Evolutionary conservation across 2,113 vertebrate species (phyloP).

Genomic region (Gorsachius goisagi): DNA sequence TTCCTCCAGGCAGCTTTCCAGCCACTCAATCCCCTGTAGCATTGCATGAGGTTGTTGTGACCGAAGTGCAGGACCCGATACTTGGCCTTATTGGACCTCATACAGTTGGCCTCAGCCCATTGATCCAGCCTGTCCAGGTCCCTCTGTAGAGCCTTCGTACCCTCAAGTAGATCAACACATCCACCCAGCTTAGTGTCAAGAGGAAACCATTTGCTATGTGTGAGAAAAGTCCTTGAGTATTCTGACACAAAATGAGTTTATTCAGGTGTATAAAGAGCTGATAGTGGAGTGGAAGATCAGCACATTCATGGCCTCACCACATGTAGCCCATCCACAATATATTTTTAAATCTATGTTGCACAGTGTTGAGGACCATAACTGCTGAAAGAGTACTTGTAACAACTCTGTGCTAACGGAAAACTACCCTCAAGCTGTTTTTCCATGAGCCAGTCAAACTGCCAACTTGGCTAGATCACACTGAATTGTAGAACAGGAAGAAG

Average conservation of each 20-base stretch:
- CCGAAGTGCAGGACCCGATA: too few relatives aligned
- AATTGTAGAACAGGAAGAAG: not conserved
- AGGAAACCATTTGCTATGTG: not conserved
- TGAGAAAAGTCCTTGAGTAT: not conserved
- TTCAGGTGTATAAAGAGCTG: not conserved
- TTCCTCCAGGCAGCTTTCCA: too few relatives aligned
- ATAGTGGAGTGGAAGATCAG: not conserved
- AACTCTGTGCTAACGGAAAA: not conserved
- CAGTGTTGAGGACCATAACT: not conserved
- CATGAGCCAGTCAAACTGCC: not conserved
- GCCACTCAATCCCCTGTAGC: too few relatives aligned
- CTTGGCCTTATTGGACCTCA: too few relatives aligned
- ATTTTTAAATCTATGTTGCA: not conserved
- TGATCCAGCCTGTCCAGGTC: too few relatives aligned
- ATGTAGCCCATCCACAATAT: not conserved
- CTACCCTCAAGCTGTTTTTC: not conserved
- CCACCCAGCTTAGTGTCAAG: too few relatives aligned
- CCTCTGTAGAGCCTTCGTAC: too few relatives aligned
- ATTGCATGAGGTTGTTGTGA: too few relatives aligned
- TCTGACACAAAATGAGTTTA: not conserved
- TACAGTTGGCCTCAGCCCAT: too few relatives aligned
- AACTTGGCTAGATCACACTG: accelerated
- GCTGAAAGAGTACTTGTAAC: not conserved
- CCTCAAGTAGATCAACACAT: too few relatives aligned
- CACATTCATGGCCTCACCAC: not conserved